These are phyloP conservation scores for Xenopus borealis DNA, from an alignment of 2,113 vertebrate genomes.

Conservation along the genomic window DNA sequence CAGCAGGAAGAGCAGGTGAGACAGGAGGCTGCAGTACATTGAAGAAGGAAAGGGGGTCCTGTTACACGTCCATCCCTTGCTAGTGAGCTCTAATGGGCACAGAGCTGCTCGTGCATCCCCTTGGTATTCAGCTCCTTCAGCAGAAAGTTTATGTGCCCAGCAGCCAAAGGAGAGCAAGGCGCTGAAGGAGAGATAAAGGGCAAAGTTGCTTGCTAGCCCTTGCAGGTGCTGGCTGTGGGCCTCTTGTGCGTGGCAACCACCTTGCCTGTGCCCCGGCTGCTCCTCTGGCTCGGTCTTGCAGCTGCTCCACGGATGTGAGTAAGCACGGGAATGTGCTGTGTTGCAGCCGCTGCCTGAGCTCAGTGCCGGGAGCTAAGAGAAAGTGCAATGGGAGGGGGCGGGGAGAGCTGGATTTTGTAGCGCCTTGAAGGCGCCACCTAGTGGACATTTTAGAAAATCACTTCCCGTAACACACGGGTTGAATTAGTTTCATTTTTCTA, in stretches of 20 bases:
- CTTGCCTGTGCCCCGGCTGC: constrained; percentile 15
- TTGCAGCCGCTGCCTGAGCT: constrained; percentile 8
- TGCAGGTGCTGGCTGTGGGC: not conserved
- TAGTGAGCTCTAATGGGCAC: constrained; percentile 9
- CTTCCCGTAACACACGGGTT: too few relatives aligned
- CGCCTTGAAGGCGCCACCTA: not conserved
- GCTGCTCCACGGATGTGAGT: constrained; percentile 26
- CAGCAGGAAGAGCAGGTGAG: not conserved
- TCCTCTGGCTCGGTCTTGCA: not conserved
- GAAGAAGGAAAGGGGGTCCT: not conserved
- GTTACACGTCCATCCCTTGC: constrained; percentile 5
- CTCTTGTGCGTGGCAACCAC: not conserved
- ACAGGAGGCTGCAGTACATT: not conserved
- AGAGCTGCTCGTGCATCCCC: not conserved
- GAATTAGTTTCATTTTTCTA: too few relatives aligned
- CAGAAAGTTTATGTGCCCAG: constrained; percentile 36
- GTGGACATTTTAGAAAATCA: not conserved
- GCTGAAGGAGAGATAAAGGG: not conserved
- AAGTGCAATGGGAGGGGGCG: constrained; percentile 12
- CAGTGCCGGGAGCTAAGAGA: constrained; percentile 5
- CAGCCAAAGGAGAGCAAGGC: constrained; percentile 8
- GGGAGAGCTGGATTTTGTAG: not conserved
- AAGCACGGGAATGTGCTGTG: constrained; percentile 25
- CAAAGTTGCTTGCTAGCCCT: constrained; percentile 21
- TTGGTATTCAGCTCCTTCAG: not conserved